These are phyloP conservation scores for Larimichthys crocea DNA, from an alignment of 2,113 vertebrate species.

Conservation along the genomic window DNA sequence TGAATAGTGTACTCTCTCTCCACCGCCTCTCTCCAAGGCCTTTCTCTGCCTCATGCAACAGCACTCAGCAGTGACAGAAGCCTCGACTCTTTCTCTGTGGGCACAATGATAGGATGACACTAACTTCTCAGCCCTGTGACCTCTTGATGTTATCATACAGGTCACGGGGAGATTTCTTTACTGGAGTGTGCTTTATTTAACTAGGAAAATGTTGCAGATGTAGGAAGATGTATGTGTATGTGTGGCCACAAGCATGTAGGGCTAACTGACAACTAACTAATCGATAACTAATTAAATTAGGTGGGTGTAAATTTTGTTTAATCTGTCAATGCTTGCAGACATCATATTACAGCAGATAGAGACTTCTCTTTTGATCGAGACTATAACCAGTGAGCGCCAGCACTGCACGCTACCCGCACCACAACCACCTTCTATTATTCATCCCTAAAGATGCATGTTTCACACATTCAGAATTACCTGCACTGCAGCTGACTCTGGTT, in stretches of 20 bases:
- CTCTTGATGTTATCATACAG: conserved; percentile 42
- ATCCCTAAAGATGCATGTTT: conserved; percentile 62
- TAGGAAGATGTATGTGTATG: neutral
- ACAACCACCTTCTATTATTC: conserved; percentile 58
- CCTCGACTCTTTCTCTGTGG: conserved; percentile 48
- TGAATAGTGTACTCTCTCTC: conserved; percentile 71
- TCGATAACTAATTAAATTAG: no score
- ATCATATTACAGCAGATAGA: conserved; percentile 18
- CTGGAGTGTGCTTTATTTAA: conserved; percentile 36
- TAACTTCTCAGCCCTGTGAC: conserved; percentile 52
- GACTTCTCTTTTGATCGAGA: conserved; percentile 43
- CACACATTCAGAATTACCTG: conserved; percentile 55
- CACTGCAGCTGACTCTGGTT: conserved; percentile 55
- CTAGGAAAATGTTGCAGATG: conserved; percentile 4
- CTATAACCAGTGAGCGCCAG: conserved; percentile 22
- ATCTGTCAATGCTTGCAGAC: conserved; percentile 2
- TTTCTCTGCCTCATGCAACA: conserved; percentile 70
- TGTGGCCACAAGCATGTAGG: no score
- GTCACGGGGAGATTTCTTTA: conserved; percentile 26
- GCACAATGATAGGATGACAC: conserved; percentile 59
- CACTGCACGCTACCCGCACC: conserved; percentile 37
- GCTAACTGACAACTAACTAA: no score
- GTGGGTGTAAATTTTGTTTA: conserved; percentile 16
- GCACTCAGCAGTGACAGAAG: conserved; percentile 34
- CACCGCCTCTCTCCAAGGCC: conserved; percentile 67